Percentiles rank a stretch among this genome's conserved stretches.
Conservation (phyloP, 92 coral and sea anemone genomes). For the Actinostola sp. region DNA sequence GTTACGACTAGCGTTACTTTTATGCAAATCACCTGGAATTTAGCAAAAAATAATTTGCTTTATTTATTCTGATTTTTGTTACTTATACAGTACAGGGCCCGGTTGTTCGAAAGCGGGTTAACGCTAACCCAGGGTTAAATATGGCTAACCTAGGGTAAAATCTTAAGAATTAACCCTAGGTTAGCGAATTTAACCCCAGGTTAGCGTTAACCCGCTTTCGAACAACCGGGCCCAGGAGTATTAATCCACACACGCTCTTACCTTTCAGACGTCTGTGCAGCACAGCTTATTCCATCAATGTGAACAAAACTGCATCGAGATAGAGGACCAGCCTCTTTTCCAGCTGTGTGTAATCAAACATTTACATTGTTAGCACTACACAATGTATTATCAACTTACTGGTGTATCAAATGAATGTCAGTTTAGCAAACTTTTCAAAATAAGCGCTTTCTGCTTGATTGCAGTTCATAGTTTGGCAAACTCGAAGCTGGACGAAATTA, state of each 20-base stretch:
- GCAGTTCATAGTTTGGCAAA: background rate
- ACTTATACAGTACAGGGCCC: no score
- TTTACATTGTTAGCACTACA: background rate
- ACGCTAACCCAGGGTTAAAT: background rate
- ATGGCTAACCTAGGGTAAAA: no score
- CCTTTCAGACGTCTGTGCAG: constrained; percentile 66
- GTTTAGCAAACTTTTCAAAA: background rate
- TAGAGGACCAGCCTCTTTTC: constrained; percentile 7
- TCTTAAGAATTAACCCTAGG: no score
- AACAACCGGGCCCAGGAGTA: background rate
- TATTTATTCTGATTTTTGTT: no score
- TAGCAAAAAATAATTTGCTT: no score
- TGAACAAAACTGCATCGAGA: constrained; percentile 78
- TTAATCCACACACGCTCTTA: background rate
- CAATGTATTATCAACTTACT: background rate
- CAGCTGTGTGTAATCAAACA: background rate
- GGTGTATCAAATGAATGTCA: background rate
- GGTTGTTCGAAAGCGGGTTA: no score
- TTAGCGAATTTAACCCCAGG: background rate
- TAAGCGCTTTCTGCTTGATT: constrained; percentile 19
- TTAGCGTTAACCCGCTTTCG: no score
- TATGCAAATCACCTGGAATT: no score
- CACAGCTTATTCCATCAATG: constrained; percentile 76
- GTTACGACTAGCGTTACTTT: no score
- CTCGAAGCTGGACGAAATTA: background rate